Evolutionary conservation across 2,888 invertebrate genomes (phyloP).

Genomic region (Nymphalis urticae): DNA sequence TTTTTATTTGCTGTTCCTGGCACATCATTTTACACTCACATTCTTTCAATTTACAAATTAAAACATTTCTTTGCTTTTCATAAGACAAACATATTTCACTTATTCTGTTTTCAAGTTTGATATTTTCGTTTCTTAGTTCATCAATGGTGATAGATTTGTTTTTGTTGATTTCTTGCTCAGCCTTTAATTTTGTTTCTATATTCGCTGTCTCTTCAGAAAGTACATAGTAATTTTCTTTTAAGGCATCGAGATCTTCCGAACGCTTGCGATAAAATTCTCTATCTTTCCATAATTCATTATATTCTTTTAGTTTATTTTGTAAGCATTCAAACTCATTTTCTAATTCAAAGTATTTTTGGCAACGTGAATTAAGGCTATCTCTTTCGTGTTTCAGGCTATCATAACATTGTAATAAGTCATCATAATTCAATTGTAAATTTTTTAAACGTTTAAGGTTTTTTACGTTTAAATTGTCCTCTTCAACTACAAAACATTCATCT

Average conservation of each 20-base stretch:
- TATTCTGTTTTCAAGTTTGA: slow-evolving; percentile 60
- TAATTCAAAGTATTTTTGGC: slow-evolving; percentile 60
- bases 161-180: slow-evolving; percentile 68
- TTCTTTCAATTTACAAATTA: slow-evolving; percentile 77
- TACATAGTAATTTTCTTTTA: slow-evolving; percentile 68
- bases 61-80: slow-evolving; percentile 74
- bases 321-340: slow-evolving; percentile 61
- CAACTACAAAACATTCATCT: slow-evolving; percentile 46
- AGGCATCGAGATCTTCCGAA: slow-evolving; percentile 62
- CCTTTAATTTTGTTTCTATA: slow-evolving; percentile 66
- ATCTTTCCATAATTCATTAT: slow-evolving; percentile 68
- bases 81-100: slow-evolving; percentile 56
- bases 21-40: slow-evolving; percentile 79
- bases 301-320: slow-evolving; percentile 60
- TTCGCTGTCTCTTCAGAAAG: slow-evolving; percentile 66
- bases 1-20: slow-evolving; percentile 81
- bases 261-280: slow-evolving; percentile 69
- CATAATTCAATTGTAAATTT: slow-evolving; percentile 64
- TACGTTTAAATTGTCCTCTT: slow-evolving; percentile 56
- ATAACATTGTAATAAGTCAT: slow-evolving; percentile 65
- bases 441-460: slow-evolving; percentile 68
- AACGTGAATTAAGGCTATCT: slow-evolving; percentile 54
- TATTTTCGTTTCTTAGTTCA: slow-evolving; percentile 60
- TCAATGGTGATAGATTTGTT: slow-evolving; percentile 61
- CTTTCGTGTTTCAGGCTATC: slow-evolving; percentile 68